These are phyloP conservation scores for Xestoiulus laeticollis DNA, from an alignment of 2,888 invertebrate genomes.

Conservation along the genomic window DNA sequence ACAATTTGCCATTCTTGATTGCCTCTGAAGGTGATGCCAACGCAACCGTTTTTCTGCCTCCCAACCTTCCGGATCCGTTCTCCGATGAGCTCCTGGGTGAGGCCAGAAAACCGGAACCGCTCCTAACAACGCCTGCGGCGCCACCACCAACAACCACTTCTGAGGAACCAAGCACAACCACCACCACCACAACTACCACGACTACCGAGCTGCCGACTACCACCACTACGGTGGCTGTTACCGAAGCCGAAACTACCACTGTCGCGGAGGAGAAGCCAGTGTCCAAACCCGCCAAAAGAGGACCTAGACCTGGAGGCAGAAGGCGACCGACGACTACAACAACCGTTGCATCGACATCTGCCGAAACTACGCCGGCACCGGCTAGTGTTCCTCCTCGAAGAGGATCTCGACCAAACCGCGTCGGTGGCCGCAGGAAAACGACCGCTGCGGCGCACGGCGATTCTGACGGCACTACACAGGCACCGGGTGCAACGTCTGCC, in stretches of 20 bases:
- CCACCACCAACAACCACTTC: not conserved
- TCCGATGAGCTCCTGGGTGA: conserved; percentile 50
- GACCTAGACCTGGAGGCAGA: conserved; percentile 25
- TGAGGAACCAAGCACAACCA: conserved; percentile 36
- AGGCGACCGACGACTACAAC: conserved; percentile 49
- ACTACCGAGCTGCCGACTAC: conserved; percentile 47
- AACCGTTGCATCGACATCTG: conserved; percentile 32
- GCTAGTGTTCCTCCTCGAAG: not conserved
- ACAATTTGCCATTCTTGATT: conserved; percentile 49
- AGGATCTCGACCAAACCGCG: conserved; percentile 40
- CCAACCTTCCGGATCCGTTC: conserved; percentile 52
- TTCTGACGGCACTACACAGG: not conserved
- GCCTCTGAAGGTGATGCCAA: not conserved
- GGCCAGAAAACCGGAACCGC: not conserved
- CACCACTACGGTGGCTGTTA: conserved; percentile 44
- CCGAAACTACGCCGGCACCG: not conserved
- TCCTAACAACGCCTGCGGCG: not conserved
- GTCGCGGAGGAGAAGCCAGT: conserved; percentile 16
- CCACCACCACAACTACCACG: conserved; percentile 38
- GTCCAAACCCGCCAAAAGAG: not conserved
- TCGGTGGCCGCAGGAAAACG: conserved; percentile 36
- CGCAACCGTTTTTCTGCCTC: conserved; percentile 46
- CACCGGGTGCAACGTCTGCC: not conserved
- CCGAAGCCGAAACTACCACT: not conserved
- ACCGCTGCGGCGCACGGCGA: not conserved